These are phyloP conservation scores for Microplitis deprimator DNA, from an alignment of 2,888 invertebrate species.

Conservation along the genomic window DNA sequence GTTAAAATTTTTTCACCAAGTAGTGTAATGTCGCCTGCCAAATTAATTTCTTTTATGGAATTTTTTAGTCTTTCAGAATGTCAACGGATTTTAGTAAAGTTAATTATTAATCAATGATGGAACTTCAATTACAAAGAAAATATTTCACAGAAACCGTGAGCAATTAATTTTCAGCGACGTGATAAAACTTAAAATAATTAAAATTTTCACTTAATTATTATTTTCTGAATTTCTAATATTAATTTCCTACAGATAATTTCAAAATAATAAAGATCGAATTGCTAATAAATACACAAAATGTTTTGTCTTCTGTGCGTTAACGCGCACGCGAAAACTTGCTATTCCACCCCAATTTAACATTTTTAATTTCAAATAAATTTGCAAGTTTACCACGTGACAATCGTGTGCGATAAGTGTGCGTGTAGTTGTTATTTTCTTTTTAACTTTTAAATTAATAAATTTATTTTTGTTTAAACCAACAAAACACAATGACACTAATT, in stretches of 20 bases:
- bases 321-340: constrained; percentile 38
- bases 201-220: no score
- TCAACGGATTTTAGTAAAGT: no score
- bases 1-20: no score
- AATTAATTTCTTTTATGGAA: no score
- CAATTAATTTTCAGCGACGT: no score
- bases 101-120: no score
- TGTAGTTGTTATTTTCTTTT: constrained; percentile 40
- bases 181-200: no score
- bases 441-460: not conserved
- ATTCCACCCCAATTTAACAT: constrained; percentile 28
- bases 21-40: no score
- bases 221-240: not conserved
- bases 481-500: not conserved
- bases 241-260: not conserved
- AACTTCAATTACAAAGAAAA: no score
- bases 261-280: constrained; percentile 34
- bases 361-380: constrained; percentile 9
- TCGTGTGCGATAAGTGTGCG: constrained; percentile 52
- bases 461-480: not conserved
- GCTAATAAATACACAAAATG: constrained; percentile 32
- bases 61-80: no score
- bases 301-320: constrained; percentile 50
- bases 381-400: constrained; percentile 35
- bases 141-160: no score